Base-by-base conservation (phyloP, 1,140 invertebrate species). In the Procambarus virginalis region DNA sequence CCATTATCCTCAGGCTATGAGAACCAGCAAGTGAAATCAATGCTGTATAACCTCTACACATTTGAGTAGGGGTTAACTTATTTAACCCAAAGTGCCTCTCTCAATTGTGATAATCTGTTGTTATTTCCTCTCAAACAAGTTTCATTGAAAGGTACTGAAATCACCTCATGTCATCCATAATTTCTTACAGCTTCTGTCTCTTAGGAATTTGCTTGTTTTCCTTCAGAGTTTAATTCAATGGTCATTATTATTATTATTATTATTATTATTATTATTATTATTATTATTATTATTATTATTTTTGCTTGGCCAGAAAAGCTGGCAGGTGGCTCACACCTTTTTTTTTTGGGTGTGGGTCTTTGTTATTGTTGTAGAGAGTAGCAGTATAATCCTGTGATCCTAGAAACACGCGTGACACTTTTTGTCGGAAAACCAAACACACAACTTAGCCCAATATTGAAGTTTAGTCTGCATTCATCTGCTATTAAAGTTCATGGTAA, bases 71-170 rank as follows among this genome's bases (percentile, higher is more conserved):
- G 91, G 91, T 92, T 84, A 87, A 92, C 91, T 92, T 92, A 91
- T 76, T 77, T 90, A 88, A 90, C 91, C 89, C 91, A 88, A 92
- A 92, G 91, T 92, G 91, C 91, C 91, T 92, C 91, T 91, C 91
- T 92, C 89, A 92, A 92, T 92, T 92, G 91, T 92, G 89, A 92
- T 92, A 91, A 92, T 91, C 86, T 92, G 86, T 92, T 92, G 89
- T 92, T 91, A 75, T 92, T 92, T 92, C 87, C 81, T 91, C 85
- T 91, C 84, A 83, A 87, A 87, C 78, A 73, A 78, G 81, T 91
- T 87, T 82, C 85, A 87, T 60, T 84, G 70, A 87, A 81, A 86
- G 80, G 49, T 87, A 82, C 60, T 48, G 78, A 86, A 91, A 83
- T 83, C 79, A 87, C 77, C 75, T 87, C 81, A 83, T 83, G 64